Base-by-base conservation (phyloP, 2,797 vertebrate genomes). In the Sebastes umbrosus region DNA sequence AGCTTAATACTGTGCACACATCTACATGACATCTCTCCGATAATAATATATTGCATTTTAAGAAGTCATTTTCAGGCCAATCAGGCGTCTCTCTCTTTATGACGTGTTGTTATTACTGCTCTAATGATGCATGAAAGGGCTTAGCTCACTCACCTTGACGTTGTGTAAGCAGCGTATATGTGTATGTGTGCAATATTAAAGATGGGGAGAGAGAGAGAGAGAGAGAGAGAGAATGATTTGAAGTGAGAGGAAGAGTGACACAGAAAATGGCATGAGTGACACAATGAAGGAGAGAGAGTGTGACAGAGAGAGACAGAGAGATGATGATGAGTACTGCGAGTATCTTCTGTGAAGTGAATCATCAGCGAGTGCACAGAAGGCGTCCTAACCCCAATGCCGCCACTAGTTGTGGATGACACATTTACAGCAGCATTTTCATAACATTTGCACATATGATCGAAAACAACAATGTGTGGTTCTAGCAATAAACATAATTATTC, bases 121-220 rank as follows among this genome's bases (percentile, higher is more conserved):
- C 92, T 92, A 93, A 95, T 89, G 93, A 93, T 93, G 92, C 92
- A 85, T 93, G 91, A 93, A 95, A 93, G 91, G 90, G 87, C 84
- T 90, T 85, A 71, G 86, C 86, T 92, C 85, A 24, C 88, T 94
- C 92, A 93, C 90, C 92, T 92, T 94, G 90, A 90, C 87, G 73
- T 65, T 78, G 87, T 62, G 76, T 80, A 55, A 79, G 72, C 10
- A 54, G 50, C 50, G 50, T 54, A 11, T 54, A 39, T n/a, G 36
- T 57, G 80, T 57, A 58, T 58, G 64, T 54, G 76, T 20, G 73
- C 39, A 8, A 34, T 34, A 66, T 85, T 46, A 73, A 64, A 74
- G 8, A 74, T 8, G 58, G 68, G 12, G 22, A 34, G 31, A 32
- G 31, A 32, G 31, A 32, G 32, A 34, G 43, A n/a, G 60, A 12